Evolutionary conservation across 1,140 invertebrate species (phyloP), one percentile per base, ranked within the genome.

Genomic region (Cydia pomonella): DNA sequence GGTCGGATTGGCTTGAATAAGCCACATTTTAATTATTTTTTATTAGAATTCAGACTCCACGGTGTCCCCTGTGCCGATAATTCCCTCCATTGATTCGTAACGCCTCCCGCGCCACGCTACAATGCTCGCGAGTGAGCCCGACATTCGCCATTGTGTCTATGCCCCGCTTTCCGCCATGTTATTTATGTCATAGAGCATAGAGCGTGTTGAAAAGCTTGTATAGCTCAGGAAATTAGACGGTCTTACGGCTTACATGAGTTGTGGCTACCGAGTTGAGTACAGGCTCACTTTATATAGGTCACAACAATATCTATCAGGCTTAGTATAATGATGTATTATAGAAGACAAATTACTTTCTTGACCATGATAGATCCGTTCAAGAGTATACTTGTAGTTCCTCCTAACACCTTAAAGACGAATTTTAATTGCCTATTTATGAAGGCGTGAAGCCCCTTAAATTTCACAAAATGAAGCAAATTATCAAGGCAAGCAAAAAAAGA

Each of bases 51-150:
- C 7, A 29, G 41, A 77, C 84, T 90, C 87, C 64, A 87, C 62
- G 33, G 72, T 50, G 66, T 47, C 38, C 79, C 29, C 18, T 82
- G 84, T 83, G 78, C 89, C 89, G 88, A 93, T 91, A 91, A 91
- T 93, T 91, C 90, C 90, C 89, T 93, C 90, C 91, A 93, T 93
- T 93, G 91, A 93, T 93, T 93, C 91, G 91, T 93, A 91, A 93
- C 91, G 91, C 90, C 91, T 93, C 87, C 89, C 91, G 87, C 83
- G 88, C 86, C 86, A 92, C 88, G 91, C 84, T 93, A 93, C 91
- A 92, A 90, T 91, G 87, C 81, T 89, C 91, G 89, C 89, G 91
- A 88, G 86, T 86, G 85, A 87, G 87, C 82, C 84, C 89, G 89
- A 89, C 88, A 89, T 92, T 92, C 89, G 89, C 89, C 82, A 92